These are phyloP conservation scores for Diplazon laetatorius DNA, from an alignment of 2,888 invertebrate species.

Conservation along the genomic window DNA sequence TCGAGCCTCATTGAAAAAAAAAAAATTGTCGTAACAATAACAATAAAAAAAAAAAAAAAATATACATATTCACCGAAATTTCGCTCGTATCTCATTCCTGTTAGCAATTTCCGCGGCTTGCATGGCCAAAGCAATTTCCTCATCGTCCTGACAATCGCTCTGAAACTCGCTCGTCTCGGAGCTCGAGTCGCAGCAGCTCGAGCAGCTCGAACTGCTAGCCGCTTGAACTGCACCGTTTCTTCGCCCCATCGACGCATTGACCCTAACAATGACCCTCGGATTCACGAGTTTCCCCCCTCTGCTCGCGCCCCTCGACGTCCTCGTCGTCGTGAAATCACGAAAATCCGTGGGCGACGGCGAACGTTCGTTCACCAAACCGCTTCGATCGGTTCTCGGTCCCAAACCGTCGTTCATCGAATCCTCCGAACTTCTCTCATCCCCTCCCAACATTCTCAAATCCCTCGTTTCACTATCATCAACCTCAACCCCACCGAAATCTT, in stretches of 20 bases:
- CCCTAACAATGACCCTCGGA: conserved; percentile 60
- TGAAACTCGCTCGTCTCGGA: conserved; percentile 88
- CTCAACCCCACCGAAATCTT: conserved; percentile 26
- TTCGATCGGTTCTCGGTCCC: conserved; percentile 80
- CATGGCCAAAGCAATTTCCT: conserved; percentile 93
- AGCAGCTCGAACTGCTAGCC: conserved; percentile 79
- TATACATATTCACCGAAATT: conserved; percentile 89
- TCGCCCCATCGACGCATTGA: conserved; percentile 56
- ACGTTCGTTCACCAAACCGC: conserved; percentile 73
- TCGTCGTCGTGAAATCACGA: no score
- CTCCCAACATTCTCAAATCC: conserved; percentile 10
- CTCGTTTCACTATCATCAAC: conserved; percentile 5
- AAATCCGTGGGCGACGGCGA: conserved; percentile 61
- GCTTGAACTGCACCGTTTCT: conserved; percentile 38
- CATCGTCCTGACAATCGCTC: conserved; percentile 92
- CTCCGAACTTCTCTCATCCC: conserved; percentile 32
- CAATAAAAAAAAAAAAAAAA: conserved; percentile 25
- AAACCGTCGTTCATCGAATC: conserved; percentile 78
- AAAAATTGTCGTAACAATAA: no score
- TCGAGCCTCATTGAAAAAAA: no score
- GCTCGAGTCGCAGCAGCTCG: conserved; percentile 80
- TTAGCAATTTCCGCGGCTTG: conserved; percentile 93
- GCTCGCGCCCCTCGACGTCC: conserved; percentile 39
- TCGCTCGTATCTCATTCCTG: conserved; percentile 90
- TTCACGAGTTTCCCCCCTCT: conserved; percentile 45